A percentile compares a stretch with the other conserved stretches of the same genome.
phyloP scores from a whole-genome alignment of 2,888 invertebrate genomes.

The Drosophila fulvimacula region DNA sequence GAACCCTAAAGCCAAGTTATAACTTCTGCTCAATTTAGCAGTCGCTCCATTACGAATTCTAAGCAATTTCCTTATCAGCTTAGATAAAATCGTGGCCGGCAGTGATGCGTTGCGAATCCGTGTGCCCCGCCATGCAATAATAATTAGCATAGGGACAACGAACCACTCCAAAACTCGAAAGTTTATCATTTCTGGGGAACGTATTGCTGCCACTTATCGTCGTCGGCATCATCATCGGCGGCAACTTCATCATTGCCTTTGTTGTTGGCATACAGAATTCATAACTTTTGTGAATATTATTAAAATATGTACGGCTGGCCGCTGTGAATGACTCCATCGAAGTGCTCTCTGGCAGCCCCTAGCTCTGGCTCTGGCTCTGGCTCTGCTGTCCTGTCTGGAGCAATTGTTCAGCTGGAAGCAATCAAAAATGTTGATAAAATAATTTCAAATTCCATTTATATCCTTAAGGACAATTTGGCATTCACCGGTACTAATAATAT shows the following conservation, averaged over 20 bases:
- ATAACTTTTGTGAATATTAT: constrained; percentile 79
- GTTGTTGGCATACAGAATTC: constrained; percentile 60
- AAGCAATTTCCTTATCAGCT: constrained; percentile 80
- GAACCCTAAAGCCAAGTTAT: constrained; percentile 35
- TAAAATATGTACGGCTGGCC: constrained; percentile 50
- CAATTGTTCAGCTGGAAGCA: constrained; percentile 80
- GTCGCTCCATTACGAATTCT: constrained; percentile 63
- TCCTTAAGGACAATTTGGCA: constrained; percentile 81
- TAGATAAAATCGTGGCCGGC: constrained; percentile 68
- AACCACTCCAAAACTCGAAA: constrained; percentile 40
- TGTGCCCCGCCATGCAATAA: constrained; percentile 57
- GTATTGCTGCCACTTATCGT: constrained; percentile 58
- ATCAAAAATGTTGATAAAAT: constrained; percentile 82
- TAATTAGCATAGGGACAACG: constrained; percentile 69
- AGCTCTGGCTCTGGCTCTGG: background rate
- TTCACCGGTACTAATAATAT: constrained; percentile 79
- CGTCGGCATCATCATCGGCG: constrained; percentile 9
- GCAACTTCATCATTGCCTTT: constrained; percentile 23
- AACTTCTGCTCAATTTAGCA: constrained; percentile 72
- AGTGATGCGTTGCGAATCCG: constrained; percentile 41
- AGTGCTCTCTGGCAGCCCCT: background rate
- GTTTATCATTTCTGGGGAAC: constrained; percentile 66
- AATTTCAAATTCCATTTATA: constrained; percentile 81
- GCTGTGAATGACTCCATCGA: constrained; percentile 62
- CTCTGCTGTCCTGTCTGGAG: constrained; percentile 28